phyloP scores from a whole-genome alignment of 2,113 vertebrate genomes.

The Xiphias gladius region DNA sequence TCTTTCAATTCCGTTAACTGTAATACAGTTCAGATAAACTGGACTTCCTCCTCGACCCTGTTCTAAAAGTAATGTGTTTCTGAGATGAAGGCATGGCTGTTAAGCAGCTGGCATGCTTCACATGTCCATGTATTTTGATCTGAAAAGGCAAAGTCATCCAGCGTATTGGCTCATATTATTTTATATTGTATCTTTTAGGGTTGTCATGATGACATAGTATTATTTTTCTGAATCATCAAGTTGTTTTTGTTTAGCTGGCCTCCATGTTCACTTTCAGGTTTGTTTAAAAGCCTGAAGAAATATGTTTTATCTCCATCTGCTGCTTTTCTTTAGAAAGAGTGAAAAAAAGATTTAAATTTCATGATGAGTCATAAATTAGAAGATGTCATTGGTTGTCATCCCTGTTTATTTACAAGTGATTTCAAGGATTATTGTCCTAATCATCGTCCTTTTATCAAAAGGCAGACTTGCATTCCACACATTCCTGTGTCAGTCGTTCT shows the following conservation, averaged over 20 bases:
- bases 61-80: conserved; percentile 5
- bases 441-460: not conserved
- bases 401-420: conserved; percentile 1
- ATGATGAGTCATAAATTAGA: not conserved
- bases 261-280: not conserved
- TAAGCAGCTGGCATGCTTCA: not conserved
- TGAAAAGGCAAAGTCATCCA: not conserved
- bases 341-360: not conserved
- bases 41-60: conserved; percentile 30
- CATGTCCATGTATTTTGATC: conserved; percentile 14
- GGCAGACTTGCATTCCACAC: conserved; percentile 45
- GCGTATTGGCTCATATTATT: not conserved
- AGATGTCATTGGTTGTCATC: not conserved
- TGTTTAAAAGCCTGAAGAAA: not conserved
- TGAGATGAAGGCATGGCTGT: not conserved
- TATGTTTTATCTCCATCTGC: conserved; percentile 56
- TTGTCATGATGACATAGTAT: conserved; percentile 18
- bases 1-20: not conserved
- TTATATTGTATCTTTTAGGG: not conserved
- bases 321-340: conserved; percentile 31
- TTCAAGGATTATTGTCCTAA: conserved; percentile 8
- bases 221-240: conserved; percentile 47
- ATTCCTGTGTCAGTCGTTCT: conserved; percentile 37
- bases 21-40: conserved; percentile 54
- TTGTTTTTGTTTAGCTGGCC: not conserved